Evolutionary conservation across 1,140 invertebrate genomes (phyloP).

Genomic region (Planococcus citri): DNA sequence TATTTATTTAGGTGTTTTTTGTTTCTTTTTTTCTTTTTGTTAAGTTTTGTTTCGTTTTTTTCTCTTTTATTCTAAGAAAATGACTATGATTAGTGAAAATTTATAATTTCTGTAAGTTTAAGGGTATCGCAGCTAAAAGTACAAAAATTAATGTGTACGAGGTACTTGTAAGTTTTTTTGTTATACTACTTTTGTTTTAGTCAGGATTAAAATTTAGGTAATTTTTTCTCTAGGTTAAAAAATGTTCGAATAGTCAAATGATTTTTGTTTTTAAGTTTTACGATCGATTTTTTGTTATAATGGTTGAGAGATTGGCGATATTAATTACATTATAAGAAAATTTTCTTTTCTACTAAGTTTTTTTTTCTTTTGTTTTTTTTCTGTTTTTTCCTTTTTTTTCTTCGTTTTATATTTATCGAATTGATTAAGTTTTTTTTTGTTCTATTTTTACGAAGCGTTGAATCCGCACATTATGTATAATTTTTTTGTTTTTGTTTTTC

Average conservation of each 20-base stretch:
- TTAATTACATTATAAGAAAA: background rate
- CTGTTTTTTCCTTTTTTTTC: background rate
- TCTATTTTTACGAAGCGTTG: background rate
- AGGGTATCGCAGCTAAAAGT: background rate
- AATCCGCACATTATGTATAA: background rate
- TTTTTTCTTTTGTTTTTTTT: no score
- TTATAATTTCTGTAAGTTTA: background rate
- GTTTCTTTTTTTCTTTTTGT: background rate
- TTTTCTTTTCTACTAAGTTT: background rate
- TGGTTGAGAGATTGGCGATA: background rate
- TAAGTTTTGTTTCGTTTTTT: slow-evolving; percentile 3
- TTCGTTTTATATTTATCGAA: background rate
- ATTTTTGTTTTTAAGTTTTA: background rate
- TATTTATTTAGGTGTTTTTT: slow-evolving; percentile 5
- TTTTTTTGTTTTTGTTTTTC: background rate
- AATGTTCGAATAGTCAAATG: background rate
- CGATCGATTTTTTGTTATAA: background rate
- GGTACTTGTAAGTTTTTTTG: background rate
- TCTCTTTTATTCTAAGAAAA: background rate
- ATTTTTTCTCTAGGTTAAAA: background rate
- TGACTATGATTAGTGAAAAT: background rate
- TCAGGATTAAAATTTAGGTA: background rate
- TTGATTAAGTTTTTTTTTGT: background rate
- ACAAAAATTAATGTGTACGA: background rate
- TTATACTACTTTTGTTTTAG: background rate